phyloP scores from a whole-genome alignment of 2,113 vertebrate genomes.

The Loxodonta africana region DNA sequence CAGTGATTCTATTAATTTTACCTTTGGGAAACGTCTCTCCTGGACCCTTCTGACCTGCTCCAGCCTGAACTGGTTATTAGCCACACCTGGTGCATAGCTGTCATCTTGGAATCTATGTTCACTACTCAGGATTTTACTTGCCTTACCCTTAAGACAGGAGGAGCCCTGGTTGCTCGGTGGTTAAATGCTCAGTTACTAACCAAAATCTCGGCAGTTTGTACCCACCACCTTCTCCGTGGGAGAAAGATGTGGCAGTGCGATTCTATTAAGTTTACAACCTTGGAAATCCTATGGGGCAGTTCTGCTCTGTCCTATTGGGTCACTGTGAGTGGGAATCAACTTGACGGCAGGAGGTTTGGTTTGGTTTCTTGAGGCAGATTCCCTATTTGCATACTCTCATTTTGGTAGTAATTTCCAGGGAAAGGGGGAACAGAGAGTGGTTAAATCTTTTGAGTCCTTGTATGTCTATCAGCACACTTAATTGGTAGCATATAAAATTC shows the following conservation, averaged over 20 bases:
- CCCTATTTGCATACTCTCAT: not conserved
- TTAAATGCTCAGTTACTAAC: too few relatives aligned
- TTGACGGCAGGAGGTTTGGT: too few relatives aligned
- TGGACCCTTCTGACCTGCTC: not conserved
- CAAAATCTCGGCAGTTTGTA: too few relatives aligned
- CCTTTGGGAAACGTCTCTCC: not conserved
- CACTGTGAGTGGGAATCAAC: too few relatives aligned
- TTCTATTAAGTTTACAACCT: too few relatives aligned
- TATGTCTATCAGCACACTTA: not conserved
- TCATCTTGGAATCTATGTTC: not conserved
- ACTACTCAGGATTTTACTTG: not conserved
- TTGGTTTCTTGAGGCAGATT: not conserved
- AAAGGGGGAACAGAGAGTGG: not conserved
- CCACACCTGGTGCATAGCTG: too few relatives aligned
- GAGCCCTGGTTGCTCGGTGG: too few relatives aligned
- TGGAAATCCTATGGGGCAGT: too few relatives aligned
- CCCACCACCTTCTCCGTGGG: too few relatives aligned
- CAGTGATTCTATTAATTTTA: not conserved
- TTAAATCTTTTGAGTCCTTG: conserved; percentile 1
- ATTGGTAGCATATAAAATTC: not conserved
- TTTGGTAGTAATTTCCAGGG: conserved; percentile 22
- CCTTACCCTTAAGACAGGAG: not conserved
- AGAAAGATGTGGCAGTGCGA: too few relatives aligned
- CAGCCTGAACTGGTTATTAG: not conserved
- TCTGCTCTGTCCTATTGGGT: too few relatives aligned